Conservation (phyloP, 2,888 invertebrate genomes). For the Morpho achilles region DNA sequence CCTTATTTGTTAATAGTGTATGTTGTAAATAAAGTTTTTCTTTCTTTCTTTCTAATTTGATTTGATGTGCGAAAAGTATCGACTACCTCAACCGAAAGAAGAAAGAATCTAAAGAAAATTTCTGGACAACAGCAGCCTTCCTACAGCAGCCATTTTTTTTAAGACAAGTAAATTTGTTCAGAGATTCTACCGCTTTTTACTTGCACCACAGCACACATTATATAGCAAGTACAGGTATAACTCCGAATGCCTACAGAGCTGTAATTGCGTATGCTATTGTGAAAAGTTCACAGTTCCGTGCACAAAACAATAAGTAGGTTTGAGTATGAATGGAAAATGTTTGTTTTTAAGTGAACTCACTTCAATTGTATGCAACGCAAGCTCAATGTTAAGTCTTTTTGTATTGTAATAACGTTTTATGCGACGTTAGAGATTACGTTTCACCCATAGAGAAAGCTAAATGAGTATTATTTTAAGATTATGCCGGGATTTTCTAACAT, state of each 20-base stretch:
- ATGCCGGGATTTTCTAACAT: too few species aligned
- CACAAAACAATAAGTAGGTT: slow-evolving; percentile 26
- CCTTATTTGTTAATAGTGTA: too few species aligned
- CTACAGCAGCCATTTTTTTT: too few species aligned
- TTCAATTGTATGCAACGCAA: slow-evolving; percentile 8
- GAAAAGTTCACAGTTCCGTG: slow-evolving; percentile 22
- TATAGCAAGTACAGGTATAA: slow-evolving; percentile 26
- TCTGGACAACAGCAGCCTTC: too few species aligned
- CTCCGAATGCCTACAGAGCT: slow-evolving; percentile 24
- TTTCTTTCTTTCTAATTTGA: too few species aligned
- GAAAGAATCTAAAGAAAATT: too few species aligned
- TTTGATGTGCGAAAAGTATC: too few species aligned
- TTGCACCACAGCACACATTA: slow-evolving; percentile 24
- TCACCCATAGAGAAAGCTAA: background rate
- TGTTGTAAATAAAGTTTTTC: too few species aligned
- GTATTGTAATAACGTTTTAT: slow-evolving; percentile 5
- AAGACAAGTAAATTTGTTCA: too few species aligned
- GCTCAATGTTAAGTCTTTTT: slow-evolving; percentile 5
- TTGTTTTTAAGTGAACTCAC: slow-evolving; percentile 10
- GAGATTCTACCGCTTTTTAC: background rate
- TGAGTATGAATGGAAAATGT: slow-evolving; percentile 19
- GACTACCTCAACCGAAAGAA: too few species aligned
- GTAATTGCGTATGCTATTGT: slow-evolving; percentile 34
- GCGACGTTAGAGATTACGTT: background rate
- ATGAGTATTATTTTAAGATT: too few species aligned